phyloP scores from a whole-genome alignment of 2,797 vertebrate species.

The Rhodeus uyekii region DNA sequence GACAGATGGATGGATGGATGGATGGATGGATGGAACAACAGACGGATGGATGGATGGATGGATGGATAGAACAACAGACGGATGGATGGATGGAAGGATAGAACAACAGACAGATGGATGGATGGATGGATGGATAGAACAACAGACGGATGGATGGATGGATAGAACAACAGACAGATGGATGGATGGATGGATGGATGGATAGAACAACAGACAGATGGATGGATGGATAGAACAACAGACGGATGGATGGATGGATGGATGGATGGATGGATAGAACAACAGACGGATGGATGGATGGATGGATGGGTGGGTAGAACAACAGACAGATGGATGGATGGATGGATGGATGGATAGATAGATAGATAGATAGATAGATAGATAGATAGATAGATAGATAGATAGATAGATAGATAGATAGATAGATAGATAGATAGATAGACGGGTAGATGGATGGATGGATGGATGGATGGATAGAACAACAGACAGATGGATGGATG shows the following conservation, averaged over 20 bases:
- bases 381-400: background rate
- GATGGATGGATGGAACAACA: background rate
- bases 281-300: background rate
- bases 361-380: background rate
- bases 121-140: background rate
- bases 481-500: fast-evolving
- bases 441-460: background rate
- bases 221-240: background rate
- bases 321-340: background rate
- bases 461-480: fast-evolving
- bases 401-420: too few relatives aligned
- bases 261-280: background rate
- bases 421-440: fast-evolving
- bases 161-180: fast-evolving
- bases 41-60: background rate
- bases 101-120: too few relatives aligned
- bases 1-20: too few relatives aligned
- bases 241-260: background rate
- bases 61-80: background rate
- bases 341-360: background rate
- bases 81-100: too few relatives aligned
- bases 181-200: background rate
- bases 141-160: background rate
- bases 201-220: background rate
- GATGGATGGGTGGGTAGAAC: background rate